Evolutionary conservation across 2,888 invertebrate species (phyloP), one percentile per base, ranked within the genome.

Genomic region (Platypus cylindrus): DNA sequence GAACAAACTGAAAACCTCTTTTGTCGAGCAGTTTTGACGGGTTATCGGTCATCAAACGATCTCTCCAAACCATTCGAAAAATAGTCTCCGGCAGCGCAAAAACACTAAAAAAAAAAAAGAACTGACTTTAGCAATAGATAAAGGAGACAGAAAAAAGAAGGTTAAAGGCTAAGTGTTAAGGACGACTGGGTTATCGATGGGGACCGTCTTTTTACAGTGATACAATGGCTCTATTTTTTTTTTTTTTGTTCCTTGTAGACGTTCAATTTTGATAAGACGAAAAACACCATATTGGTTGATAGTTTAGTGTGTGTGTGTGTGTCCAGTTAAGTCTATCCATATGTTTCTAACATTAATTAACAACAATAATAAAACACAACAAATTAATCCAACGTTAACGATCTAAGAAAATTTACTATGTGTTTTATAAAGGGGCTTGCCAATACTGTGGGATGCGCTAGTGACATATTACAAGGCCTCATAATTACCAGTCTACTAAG

Each of bases 11-110:
- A 34, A 33, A 23, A 23, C 8, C 9, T 13, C 27, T 27, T 27
- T 27, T 27, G 15, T 27, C 34, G 12, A 20, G 29, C 28, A 34
- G n/a, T 29, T 34, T 28, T 28, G 16, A 17, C 28, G 34, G 34
- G 32, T 36, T 36, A 36, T 36, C 36, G 36, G 36, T 36, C 36
- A 36, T 36, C 36, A 23, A 17, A n/a, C 25, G 26, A 24, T 36
- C 35, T n/a, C n/a, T 32, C 32, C 25, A 26, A 25, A n/a, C 31
- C 17, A 25, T 28, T 13, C 28, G 32, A 28, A 22, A 26, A 28
- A 5, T 4, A 27, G 27, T 14, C 27, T 16, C 14, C 8, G 15
- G 7, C 4, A 14, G 27, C 27, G n/a, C n/a, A n/a, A n/a, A n/a
- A n/a, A n/a, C n/a, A n/a, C n/a, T n/a, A n/a, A 27, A 27, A 27